Percentiles rank a stretch among this genome's conserved stretches.
These are phyloP conservation scores for Triops longicaudatus DNA, from an alignment of 1,140 invertebrate genomes.

Conservation along the genomic window DNA sequence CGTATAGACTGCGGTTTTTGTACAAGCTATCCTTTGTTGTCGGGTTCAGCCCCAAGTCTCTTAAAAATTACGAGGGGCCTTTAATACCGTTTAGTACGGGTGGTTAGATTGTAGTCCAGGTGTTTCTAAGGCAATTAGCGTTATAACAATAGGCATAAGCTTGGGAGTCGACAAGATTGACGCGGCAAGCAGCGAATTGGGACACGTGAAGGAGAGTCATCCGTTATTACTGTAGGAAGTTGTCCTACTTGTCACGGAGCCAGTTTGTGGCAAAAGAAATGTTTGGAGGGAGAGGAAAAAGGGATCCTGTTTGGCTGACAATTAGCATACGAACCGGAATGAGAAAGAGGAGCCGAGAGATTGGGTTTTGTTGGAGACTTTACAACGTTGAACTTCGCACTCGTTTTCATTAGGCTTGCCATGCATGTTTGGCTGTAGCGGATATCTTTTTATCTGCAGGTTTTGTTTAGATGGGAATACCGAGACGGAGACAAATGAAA, in stretches of 20 bases:
- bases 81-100: no score
- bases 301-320: neutral
- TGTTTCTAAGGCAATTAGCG: no score
- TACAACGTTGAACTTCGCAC: neutral
- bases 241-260: neutral
- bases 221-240: neutral
- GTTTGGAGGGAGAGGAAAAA: neutral
- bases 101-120: no score
- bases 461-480: slow-evolving; percentile 15
- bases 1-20: no score
- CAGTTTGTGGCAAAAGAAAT: neutral
- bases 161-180: neutral
- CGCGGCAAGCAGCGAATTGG: neutral
- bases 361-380: neutral
- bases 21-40: no score
- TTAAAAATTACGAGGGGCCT: no score
- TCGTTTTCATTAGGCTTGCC: slow-evolving; percentile 4
- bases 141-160: neutral
- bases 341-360: neutral
- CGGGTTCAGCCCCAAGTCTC: no score
- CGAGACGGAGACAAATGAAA: neutral
- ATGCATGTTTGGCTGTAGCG: neutral
- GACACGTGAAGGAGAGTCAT: neutral
- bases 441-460: slow-evolving; percentile 8
- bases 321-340: neutral